These are phyloP conservation scores for Lapara coniferarum DNA, from an alignment of 2,888 invertebrate species.

Conservation along the genomic window DNA sequence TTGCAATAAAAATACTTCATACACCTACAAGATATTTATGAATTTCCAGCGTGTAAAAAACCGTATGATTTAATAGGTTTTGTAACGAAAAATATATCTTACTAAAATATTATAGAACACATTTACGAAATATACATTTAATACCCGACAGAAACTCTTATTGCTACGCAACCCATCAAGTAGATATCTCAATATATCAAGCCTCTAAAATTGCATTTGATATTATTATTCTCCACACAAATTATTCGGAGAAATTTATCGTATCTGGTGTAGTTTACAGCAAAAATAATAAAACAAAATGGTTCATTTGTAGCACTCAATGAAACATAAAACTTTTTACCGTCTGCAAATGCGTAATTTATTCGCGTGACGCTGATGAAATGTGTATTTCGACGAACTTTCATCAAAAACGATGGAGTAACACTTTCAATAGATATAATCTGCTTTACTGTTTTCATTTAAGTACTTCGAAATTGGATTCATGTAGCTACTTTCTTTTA, in stretches of 20 bases:
- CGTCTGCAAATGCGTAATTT: slow-evolving; percentile 13
- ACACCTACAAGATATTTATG: no score
- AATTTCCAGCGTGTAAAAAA: no score
- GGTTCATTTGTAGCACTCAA: slow-evolving; percentile 12
- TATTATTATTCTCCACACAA: not conserved
- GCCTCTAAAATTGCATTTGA: slow-evolving; percentile 1
- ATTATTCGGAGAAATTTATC: slow-evolving; percentile 5
- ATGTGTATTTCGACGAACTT: slow-evolving; percentile 1
- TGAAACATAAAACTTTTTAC: slow-evolving; percentile 17
- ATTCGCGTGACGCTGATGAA: slow-evolving; percentile 3
- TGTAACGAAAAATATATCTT: no score
- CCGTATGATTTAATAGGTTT: no score
- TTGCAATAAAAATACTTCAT: no score
- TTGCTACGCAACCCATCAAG: no score
- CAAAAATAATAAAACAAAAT: slow-evolving; percentile 6
- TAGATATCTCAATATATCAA: no score
- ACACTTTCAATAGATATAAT: not conserved
- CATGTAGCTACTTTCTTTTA: no score
- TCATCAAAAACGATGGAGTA: not conserved
- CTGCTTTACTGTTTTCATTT: not conserved
- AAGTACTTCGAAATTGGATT: no score
- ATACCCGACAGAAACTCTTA: no score
- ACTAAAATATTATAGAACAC: no score
- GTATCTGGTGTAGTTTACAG: slow-evolving; percentile 9
- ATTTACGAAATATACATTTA: no score